These are phyloP conservation scores for Heliangelus exortis DNA, from an alignment of 2,797 vertebrate genomes.

Conservation along the genomic window DNA sequence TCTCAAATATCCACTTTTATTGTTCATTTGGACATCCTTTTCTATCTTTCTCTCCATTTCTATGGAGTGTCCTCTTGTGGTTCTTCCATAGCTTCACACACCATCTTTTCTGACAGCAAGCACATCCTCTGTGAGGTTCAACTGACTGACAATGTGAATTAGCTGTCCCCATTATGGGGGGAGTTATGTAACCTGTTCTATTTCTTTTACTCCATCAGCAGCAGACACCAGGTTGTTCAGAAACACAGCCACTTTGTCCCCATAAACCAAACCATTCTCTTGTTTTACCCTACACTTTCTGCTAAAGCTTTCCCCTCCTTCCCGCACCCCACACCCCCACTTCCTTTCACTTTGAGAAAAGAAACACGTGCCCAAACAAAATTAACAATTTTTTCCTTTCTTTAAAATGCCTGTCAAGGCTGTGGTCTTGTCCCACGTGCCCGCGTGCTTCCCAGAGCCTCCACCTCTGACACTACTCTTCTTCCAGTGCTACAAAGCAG, in stretches of 20 bases:
- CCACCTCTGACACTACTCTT: neutral
- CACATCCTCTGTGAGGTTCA: neutral
- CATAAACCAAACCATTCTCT: neutral
- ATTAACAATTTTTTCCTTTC: neutral
- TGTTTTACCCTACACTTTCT: neutral
- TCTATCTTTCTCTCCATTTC: neutral
- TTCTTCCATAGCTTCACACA: neutral
- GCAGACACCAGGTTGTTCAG: neutral
- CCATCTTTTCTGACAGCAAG: neutral
- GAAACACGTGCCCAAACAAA: neutral
- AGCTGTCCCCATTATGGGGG: neutral
- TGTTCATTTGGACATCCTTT: neutral
- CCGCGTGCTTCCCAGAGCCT: neutral
- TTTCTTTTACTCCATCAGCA: neutral
- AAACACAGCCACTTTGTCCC: neutral
- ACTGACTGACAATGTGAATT: neutral
- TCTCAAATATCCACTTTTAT: neutral
- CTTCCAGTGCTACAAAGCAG: neutral
- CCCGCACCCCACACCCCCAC: accelerated
- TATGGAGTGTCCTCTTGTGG: accelerated
- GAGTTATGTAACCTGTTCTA: neutral
- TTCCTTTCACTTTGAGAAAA: neutral
- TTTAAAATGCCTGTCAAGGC: neutral
- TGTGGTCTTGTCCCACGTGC: accelerated
- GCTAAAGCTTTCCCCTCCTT: neutral